A percentile compares a stretch with the other conserved stretches of the same genome.
Conservation (phyloP, 2,113 vertebrate species). For the Erythrolamprus reginae region DNA sequence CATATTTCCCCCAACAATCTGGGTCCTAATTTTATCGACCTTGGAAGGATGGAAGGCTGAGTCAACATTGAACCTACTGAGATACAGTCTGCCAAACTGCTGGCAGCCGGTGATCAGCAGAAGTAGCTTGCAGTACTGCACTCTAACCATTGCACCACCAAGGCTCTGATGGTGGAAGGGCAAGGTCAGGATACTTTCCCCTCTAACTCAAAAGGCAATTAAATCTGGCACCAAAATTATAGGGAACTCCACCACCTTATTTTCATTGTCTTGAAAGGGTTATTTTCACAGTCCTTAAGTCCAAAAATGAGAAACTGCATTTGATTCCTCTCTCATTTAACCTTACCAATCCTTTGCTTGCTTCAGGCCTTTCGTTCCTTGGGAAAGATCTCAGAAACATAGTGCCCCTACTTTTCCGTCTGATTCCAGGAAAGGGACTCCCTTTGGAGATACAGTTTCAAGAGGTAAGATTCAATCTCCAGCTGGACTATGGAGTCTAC, state of each 20-base stretch:
- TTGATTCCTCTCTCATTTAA: not conserved
- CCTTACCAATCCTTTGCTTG: not conserved
- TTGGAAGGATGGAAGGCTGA: no score
- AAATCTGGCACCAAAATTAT: not conserved
- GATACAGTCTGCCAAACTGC: no score
- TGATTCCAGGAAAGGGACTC: not conserved
- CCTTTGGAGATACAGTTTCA: not conserved
- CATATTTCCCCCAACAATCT: no score
- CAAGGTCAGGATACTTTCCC: not conserved
- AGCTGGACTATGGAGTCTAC: not conserved
- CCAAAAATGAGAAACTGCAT: not conserved
- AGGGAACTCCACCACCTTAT: not conserved
- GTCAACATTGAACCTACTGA: no score
- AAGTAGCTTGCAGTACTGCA: no score
- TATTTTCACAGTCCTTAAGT: not conserved
- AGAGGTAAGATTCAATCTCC: not conserved
- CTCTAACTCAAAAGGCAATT: not conserved
- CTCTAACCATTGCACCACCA: no score
- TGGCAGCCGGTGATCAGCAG: no score
- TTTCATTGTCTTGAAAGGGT: not conserved
- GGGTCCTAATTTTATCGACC: no score
- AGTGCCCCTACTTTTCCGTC: rapidly evolving
- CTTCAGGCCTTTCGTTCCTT: not conserved
- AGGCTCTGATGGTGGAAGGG: not conserved
- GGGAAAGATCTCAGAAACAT: conserved; percentile 7